Base-by-base conservation (phyloP, 2,888 invertebrate species). In the Volucella zonaria region DNA sequence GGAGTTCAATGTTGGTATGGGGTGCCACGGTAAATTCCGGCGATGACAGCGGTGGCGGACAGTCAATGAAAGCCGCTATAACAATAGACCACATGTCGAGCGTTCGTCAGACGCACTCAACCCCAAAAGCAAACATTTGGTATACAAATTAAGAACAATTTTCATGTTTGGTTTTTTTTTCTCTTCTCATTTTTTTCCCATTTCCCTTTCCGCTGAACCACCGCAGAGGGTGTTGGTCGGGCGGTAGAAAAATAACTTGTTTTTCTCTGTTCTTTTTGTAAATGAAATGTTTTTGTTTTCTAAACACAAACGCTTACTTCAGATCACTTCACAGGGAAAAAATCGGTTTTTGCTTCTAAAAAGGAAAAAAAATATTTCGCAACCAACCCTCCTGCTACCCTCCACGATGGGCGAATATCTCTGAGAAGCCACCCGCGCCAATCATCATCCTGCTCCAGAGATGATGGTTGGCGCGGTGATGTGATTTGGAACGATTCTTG, bases 61-160 rank as follows among this genome's bases (percentile, higher is more conserved):
- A 42, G 14, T 49, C 31, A 45, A 74, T 52, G 15, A 49, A 59
- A 12, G 43, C 38, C 45, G 9, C 61, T 23, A n/a, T 59, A 51
- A 71, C 52, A 79, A 73, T 73, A 54, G 73, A 61, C 79, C 79
- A 54, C 66, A 79, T 73, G 67, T 61, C 79, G 59, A 43, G 77
- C 49, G 14, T 45, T 47, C 38, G 71, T 10, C 56, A 56, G 61
- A 15, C 59, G 59, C 70, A n/a, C 43, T 42, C 40, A 77, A 59
- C 12, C 40, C 18, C 54, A 40, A 45, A n/a, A 47, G 8, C 47
- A 49, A 38, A 61, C 61, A 61, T 58, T 43, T 49, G 12, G 43
- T 31, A 54, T 75, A 70, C 74, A 79, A 83, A 83, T 83, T 79
- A 79, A 83, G 83, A 75, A 56, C 74, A 79, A 71, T 83, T 83